Base-by-base conservation (phyloP, 2,888 invertebrate genomes). In the Strigamia maritima region DNA sequence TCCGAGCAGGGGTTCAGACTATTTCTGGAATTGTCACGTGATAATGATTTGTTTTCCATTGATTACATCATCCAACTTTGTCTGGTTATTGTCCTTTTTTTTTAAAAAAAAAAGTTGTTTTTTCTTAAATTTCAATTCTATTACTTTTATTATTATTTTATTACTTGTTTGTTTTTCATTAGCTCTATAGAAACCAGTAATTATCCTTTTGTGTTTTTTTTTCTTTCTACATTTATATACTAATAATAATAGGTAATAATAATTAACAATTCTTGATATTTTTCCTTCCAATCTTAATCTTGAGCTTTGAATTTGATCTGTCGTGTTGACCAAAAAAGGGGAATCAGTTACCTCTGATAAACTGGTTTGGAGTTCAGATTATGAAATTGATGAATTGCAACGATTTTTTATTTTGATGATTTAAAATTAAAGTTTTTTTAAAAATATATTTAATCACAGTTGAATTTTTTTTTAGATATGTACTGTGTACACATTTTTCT, bases 41-140 rank as follows among this genome's bases (percentile, higher is more conserved):
- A 14, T 26, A 24, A 14, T 40, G 14, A 16, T 16, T 10, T 40
- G 1, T 65, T 26, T 14, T 65, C 16, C 1, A 12, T 1, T 26
- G 26, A 65, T 65, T 65, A 65, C 65, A 65, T 65, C 65, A 65
- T 28, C 54, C 26, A 6, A n/a, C n/a, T 24, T 49, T 1, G 7
- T 26, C 60, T 60, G 60, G 60, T 65, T 65, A 65, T 65, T 65
- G 26, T 24, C 65, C 65, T 65, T 65, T 26, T 65, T 8, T 24
- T 65, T 10, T 3, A 7, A 28, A 24, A 28, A 24, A 65, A 24
- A 12, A 65, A 14, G 10, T 19, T 60, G 4, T 60, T 60, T 54
- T 54, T 22, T 19, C 3, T 6, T 1, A 26, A 65, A 26, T 24
- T 26, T 65, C n/a, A n/a, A n/a, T n/a, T n/a, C n/a, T n/a, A n/a